Conservation (phyloP, 2,888 invertebrate species). For the Brenthis daphne region DNA sequence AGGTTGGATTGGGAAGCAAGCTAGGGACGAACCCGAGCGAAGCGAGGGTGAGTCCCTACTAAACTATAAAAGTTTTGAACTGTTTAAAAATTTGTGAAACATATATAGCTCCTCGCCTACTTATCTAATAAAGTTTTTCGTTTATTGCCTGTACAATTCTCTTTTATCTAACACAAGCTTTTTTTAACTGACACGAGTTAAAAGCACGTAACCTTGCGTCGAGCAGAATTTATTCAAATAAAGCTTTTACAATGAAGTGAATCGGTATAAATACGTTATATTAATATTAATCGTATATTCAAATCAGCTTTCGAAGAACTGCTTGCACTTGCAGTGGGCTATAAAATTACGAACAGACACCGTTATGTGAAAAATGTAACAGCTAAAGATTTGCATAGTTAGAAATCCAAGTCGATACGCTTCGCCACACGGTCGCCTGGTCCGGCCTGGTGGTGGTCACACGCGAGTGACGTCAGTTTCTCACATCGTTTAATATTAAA, state of each 20-base stretch:
- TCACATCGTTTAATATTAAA: not conserved
- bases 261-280: no score
- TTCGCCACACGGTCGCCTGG: slow-evolving; percentile 4
- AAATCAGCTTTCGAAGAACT: not conserved
- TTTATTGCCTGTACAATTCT: no score
- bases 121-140: no score
- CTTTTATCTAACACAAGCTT: no score
- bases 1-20: no score
- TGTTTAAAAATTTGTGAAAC: not conserved
- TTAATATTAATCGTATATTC: not conserved
- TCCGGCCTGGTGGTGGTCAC: not conserved
- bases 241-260: no score
- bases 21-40: no score
- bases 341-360: slow-evolving; percentile 14
- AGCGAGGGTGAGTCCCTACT: no score
- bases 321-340: not conserved
- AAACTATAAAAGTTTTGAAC: not conserved
- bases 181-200: no score
- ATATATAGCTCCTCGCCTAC: no score
- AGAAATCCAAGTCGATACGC: slow-evolving; percentile 24
- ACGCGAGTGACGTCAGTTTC: slow-evolving; percentile 5
- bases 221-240: no score
- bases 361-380: slow-evolving; percentile 16
- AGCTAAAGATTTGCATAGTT: slow-evolving; percentile 17
- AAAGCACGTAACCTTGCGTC: no score